Evolutionary conservation across 1,140 invertebrate species (phyloP).

Genomic region (Drosophila ananassae): DNA sequence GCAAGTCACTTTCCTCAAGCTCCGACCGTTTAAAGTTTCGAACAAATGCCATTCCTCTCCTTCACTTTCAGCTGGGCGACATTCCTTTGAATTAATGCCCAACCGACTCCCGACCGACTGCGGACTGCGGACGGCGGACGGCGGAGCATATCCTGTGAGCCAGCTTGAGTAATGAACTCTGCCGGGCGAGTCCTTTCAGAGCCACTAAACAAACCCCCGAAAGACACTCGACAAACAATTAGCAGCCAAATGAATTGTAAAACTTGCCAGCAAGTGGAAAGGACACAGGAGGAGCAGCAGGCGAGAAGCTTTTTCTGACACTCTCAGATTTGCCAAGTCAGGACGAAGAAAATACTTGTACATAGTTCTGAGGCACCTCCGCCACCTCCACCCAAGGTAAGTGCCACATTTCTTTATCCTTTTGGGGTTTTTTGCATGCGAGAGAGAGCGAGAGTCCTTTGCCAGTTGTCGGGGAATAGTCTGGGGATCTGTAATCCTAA

Average conservation of each 20-base stretch:
- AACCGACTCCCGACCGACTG: too few species aligned
- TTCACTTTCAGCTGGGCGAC: background rate
- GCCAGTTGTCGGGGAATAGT: background rate
- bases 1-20: background rate
- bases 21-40: background rate
- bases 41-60: slow-evolving; percentile 2
- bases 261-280: background rate
- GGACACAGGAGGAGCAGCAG: background rate
- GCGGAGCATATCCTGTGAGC: background rate
- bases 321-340: background rate
- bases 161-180: slow-evolving; percentile 19
- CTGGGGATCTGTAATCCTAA: background rate
- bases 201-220: slow-evolving; percentile 2
- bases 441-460: background rate
- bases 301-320: background rate
- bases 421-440: background rate
- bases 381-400: background rate
- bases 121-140: too few species aligned
- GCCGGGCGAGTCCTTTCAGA: background rate
- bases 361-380: background rate
- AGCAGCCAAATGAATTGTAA: slow-evolving; percentile 48
- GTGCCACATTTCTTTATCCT: background rate
- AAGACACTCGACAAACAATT: slow-evolving; percentile 26
- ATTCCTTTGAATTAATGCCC: background rate
- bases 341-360: background rate